Conservation (phyloP, 2,113 vertebrate species). For the Vidua chalybeata region DNA sequence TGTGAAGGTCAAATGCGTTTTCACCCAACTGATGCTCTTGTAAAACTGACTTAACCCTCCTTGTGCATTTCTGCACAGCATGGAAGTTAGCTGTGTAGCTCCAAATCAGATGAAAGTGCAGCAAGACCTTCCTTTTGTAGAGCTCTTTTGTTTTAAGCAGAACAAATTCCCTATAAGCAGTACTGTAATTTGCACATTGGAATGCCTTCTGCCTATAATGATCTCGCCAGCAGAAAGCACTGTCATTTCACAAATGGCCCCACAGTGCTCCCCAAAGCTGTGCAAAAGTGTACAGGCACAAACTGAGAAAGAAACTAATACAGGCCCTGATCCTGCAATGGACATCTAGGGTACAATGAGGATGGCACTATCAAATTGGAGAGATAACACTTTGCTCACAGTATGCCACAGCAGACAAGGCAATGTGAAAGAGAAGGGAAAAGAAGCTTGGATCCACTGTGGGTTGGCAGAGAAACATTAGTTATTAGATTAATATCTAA, state of each 20-base stretch:
- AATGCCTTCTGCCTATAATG: slow-evolving; percentile 13
- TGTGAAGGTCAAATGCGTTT: slow-evolving; percentile 74
- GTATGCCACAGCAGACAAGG: background rate
- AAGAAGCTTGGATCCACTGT: background rate
- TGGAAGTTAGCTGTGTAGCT: slow-evolving; percentile 1
- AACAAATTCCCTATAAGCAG: slow-evolving; percentile 21
- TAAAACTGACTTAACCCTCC: slow-evolving; percentile 56
- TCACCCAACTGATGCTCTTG: slow-evolving; percentile 54
- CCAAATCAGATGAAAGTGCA: background rate
- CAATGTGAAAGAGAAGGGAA: background rate
- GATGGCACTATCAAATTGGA: background rate
- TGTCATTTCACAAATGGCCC: slow-evolving; percentile 43
- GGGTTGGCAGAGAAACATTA: background rate
- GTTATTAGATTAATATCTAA: background rate
- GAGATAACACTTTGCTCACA: background rate
- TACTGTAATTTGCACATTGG: slow-evolving; percentile 32
- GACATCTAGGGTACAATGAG: slow-evolving; percentile 16
- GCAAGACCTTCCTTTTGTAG: background rate
- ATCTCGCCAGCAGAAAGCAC: background rate
- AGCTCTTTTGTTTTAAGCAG: slow-evolving; percentile 35
- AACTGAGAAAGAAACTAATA: background rate
- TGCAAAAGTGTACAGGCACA: background rate
- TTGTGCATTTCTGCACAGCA: slow-evolving; percentile 28
- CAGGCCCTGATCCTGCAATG: background rate
- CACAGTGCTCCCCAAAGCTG: slow-evolving; percentile 5